Evolutionary conservation across 2,797 vertebrate genomes (phyloP).

Genomic region (Triplophysa bombifrons): DNA sequence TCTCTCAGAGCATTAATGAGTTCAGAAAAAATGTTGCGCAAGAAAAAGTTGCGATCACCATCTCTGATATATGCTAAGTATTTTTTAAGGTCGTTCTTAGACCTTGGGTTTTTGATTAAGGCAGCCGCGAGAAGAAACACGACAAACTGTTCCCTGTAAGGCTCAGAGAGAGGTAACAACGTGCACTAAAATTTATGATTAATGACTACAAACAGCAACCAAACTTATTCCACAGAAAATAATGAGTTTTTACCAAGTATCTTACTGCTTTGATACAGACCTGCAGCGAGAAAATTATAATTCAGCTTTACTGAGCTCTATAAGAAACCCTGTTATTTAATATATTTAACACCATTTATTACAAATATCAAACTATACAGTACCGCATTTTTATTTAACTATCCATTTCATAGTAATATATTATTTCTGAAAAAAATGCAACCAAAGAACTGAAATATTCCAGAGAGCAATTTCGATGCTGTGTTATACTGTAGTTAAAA

Average conservation of each 20-base stretch:
- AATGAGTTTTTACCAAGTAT: constrained; percentile 24
- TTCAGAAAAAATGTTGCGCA: constrained; percentile 41
- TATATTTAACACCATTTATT: neutral
- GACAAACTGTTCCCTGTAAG: constrained; percentile 15
- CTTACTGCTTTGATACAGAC: neutral
- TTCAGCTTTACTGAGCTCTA: neutral
- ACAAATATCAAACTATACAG: too few relatives aligned
- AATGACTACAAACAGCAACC: constrained; percentile 25
- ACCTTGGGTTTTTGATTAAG: constrained; percentile 47
- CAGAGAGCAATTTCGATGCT: neutral
- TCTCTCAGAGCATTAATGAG: constrained; percentile 58
- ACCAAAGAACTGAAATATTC: neutral
- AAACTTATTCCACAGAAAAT: constrained; percentile 32
- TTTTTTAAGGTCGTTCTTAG: constrained; percentile 48
- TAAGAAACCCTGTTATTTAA: neutral
- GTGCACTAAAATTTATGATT: constrained; percentile 37
- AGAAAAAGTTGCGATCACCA: constrained; percentile 47
- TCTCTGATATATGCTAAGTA: constrained; percentile 50
- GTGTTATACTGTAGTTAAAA: too few relatives aligned
- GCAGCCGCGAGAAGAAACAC: constrained; percentile 7
- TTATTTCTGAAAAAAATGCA: neutral
- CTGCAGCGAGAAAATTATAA: neutral
- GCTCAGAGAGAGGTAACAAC: constrained; percentile 12
- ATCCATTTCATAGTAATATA: too few relatives aligned
- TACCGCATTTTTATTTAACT: too few relatives aligned